Base-by-base conservation (phyloP, 2,888 invertebrate genomes). In the Pseudococcus jackbeardsleyi region DNA sequence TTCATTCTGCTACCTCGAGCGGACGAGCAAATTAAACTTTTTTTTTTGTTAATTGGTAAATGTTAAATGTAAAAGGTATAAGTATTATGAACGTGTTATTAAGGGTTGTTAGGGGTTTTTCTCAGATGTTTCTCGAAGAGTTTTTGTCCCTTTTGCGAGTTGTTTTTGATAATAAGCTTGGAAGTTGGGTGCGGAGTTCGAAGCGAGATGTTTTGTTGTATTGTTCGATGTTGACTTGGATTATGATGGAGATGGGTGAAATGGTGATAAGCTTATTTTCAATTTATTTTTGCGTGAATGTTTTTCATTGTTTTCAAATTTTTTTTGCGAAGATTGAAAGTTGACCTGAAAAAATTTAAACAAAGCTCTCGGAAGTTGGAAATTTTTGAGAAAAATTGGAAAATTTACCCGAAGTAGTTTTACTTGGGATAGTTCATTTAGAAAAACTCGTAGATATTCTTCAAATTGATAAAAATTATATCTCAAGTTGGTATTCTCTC, bases 11-110 rank as follows among this genome's bases (percentile, higher is more conserved):
- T 64, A 64, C 64, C 19, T 64, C 9, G n/a, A 54, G n/a, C 54
- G 54, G n/a, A 54, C n/a, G n/a, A n/a, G n/a, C n/a, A 54, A 54
- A 54, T 54, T 54, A 54, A 54, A 54, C 54, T n/a, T 54, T 54
- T 50, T 39, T 50, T 54, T 54, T 54, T 5, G n/a, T 54, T 54
- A 54, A 54, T 54, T 54, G 54, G 6, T n/a, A n/a, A 54, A 54
- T 54, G 54, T n/a, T 15, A 54, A 54, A 54, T 15, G 15, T 54
- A 54, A 54, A 6, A n/a, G n/a, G n/a, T 17, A 54, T 17, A n/a
- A 6, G n/a, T 17, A 54, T 17, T 54, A 54, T 54, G n/a, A 54
- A n/a, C n/a, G 6, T 54, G n/a, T 54, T 54, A n/a, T 54, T 54
- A 54, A 54, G n/a, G 15, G 9, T 54, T 54, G 54, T 54, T 7